Percentiles rank a stretch among this genome's conserved stretches.
Evolutionary conservation across 1,140 invertebrate genomes (phyloP).

Genomic region (Listronotus bonariensis): DNA sequence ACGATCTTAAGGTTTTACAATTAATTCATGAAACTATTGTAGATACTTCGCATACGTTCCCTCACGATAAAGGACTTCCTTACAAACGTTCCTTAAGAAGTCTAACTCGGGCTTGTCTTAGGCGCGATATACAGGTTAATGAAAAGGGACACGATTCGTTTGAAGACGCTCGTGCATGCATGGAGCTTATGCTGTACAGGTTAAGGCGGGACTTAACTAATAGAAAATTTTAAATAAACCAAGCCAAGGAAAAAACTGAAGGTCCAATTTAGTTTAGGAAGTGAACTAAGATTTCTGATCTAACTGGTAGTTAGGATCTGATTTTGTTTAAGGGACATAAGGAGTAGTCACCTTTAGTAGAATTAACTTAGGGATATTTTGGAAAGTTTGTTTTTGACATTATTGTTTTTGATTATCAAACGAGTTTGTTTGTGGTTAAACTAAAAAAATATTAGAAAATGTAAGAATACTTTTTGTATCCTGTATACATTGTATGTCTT

Average conservation of each 20-base stretch:
- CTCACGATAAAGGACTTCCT: constrained; percentile 78
- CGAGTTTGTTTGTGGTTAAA: too few species aligned
- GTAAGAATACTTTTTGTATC: too few species aligned
- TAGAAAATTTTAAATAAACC: background rate
- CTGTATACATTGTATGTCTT: too few species aligned
- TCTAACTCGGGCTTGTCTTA: constrained; percentile 71
- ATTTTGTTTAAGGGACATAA: too few species aligned
- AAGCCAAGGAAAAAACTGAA: background rate
- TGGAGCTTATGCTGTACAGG: constrained; percentile 82
- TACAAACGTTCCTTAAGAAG: constrained; percentile 78
- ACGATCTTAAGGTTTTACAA: constrained; percentile 85
- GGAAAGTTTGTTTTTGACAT: too few species aligned
- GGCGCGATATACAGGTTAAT: constrained; percentile 75
- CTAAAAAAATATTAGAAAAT: too few species aligned
- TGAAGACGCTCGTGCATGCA: constrained; percentile 84
- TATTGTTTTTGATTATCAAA: too few species aligned
- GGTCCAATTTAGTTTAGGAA: too few species aligned
- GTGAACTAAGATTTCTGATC: too few species aligned
- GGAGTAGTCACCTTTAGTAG: too few species aligned
- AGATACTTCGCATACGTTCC: constrained; percentile 86
- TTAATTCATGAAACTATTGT: constrained; percentile 83
- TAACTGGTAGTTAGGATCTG: background rate
- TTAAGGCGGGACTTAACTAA: constrained; percentile 19
- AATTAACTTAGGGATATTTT: too few species aligned
- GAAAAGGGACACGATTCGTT: constrained; percentile 80